Evolutionary conservation across 2,888 invertebrate species (phyloP).

Genomic region (Quadroppia sp.): DNA sequence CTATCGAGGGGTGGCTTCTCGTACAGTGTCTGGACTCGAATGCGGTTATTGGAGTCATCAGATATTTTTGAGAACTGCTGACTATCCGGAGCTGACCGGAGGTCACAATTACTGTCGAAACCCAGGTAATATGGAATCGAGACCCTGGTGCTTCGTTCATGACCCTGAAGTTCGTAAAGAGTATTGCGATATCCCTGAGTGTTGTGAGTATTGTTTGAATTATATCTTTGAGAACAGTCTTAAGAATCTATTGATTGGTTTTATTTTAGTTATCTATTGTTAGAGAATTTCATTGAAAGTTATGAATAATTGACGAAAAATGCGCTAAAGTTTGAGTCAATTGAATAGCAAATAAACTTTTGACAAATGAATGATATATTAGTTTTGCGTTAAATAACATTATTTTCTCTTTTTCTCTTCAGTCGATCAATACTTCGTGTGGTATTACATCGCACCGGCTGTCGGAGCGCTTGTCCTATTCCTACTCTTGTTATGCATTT

Average conservation of each 20-base stretch:
- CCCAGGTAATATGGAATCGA: conserved; percentile 71
- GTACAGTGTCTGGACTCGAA: conserved; percentile 61
- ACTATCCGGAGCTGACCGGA: conserved; percentile 77
- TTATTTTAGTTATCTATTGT: conserved; percentile 5
- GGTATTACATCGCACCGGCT: conserved; percentile 65
- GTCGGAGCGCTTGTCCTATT: conserved; percentile 51
- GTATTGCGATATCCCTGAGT: conserved; percentile 79
- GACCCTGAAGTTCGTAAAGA: conserved; percentile 68
- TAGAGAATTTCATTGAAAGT: not conserved
- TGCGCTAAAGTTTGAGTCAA: not conserved
- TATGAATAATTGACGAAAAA: not conserved
- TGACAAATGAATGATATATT: conserved; percentile 27
- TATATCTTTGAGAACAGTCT: too few relatives aligned
- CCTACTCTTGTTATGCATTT: conserved; percentile 47
- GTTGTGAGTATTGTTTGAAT: conserved; percentile 61
- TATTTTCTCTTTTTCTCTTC: conserved; percentile 49
- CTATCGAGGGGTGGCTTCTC: conserved; percentile 66
- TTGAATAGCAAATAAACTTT: not conserved
- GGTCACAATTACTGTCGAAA: conserved; percentile 85
- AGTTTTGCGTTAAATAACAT: not conserved
- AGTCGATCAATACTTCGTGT: conserved; percentile 71
- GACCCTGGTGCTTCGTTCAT: conserved; percentile 80
- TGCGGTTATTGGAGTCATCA: conserved; percentile 84
- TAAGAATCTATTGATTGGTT: not conserved
- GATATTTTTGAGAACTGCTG: conserved; percentile 67